A percentile compares a stretch with the other conserved stretches of the same genome.
Conservation (phyloP, 2,113 vertebrate genomes). For the Macaca nemestrina region DNA sequence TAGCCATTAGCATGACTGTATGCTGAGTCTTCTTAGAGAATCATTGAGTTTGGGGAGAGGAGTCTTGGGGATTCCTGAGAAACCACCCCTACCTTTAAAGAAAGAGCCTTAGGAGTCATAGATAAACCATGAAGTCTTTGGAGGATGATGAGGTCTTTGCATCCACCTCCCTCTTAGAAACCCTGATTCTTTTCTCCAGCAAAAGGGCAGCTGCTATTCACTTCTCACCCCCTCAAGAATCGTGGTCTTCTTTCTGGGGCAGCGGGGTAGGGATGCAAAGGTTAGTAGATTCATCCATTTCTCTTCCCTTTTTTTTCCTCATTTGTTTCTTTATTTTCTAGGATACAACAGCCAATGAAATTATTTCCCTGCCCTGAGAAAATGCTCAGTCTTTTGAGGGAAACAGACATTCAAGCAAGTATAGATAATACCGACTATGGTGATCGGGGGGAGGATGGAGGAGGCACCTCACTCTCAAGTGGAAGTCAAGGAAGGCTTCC, state of each 20-base stretch:
- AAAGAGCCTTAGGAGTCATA: not conserved
- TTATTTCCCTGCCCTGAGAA: not conserved
- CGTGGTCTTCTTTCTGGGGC: not conserved
- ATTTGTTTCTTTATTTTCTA: not conserved
- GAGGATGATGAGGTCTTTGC: not conserved
- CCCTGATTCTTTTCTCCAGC: not conserved
- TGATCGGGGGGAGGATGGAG: not conserved
- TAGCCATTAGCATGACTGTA: not conserved
- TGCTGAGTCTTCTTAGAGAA: not conserved
- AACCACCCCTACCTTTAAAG: not conserved
- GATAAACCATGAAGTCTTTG: not conserved
- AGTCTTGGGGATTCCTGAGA: too few relatives aligned
- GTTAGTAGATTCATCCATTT: not conserved
- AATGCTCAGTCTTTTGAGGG: not conserved
- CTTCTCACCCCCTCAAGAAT: too few relatives aligned
- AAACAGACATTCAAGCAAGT: not conserved
- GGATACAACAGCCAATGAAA: not conserved
- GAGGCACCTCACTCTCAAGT: not conserved
- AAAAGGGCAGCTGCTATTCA: not conserved
- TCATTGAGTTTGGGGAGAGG: too few relatives aligned
- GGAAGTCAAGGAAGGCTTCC: not conserved
- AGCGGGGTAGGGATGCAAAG: rapidly evolving
- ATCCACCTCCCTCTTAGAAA: not conserved
- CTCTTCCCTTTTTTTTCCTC: not conserved
- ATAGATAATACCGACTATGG: not conserved